Percentiles rank a stretch among this genome's conserved stretches.
phyloP scores from a whole-genome alignment of 2,113 vertebrate genomes.

The Colius striatus region DNA sequence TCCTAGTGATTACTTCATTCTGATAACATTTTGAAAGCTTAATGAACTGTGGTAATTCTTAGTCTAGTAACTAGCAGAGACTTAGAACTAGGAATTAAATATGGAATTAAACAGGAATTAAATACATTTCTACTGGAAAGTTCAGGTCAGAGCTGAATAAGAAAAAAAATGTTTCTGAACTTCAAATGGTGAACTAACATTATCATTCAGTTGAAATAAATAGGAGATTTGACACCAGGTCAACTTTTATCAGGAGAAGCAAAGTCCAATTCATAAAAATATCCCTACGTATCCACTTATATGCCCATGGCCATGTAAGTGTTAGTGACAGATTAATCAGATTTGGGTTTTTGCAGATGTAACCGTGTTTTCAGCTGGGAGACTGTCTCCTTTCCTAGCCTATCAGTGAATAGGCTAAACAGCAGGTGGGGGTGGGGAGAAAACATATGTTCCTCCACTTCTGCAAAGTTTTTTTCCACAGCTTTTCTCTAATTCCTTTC shows the following conservation, averaged over 20 bases:
- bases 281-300: neutral
- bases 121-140: neutral
- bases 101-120: neutral
- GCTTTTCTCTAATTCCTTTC: neutral
- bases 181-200: neutral
- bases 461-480: neutral
- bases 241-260: neutral
- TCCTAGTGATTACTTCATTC: neutral
- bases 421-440: neutral
- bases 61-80: neutral
- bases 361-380: neutral
- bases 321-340: neutral
- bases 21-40: conserved; percentile 16
- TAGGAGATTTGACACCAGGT: neutral
- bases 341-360: neutral
- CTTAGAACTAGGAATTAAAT: neutral
- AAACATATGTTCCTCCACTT: neutral
- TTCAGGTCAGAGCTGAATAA: neutral
- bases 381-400: neutral
- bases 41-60: neutral
- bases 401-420: neutral
- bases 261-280: neutral
- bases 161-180: neutral
- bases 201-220: neutral
- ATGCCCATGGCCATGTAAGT: neutral